Evolutionary conservation across 2,113 vertebrate genomes (phyloP).

Genomic region (Amphiprion percula): DNA sequence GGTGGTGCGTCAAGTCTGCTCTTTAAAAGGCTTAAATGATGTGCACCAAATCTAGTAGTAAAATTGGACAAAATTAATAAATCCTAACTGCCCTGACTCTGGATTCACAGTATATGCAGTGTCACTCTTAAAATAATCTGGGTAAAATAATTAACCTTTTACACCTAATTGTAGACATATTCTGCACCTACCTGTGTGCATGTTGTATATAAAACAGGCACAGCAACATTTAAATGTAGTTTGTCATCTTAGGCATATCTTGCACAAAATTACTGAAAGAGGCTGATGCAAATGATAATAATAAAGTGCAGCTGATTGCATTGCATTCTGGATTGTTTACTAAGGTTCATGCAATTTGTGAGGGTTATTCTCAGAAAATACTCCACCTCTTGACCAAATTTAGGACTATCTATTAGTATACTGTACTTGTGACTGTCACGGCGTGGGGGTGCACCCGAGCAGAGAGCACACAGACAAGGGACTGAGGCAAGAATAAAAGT

Average conservation of each 20-base stretch:
- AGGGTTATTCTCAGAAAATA: neutral
- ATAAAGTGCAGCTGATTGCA: neutral
- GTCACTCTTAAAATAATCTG: constrained; percentile 1
- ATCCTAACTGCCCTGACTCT: constrained; percentile 3
- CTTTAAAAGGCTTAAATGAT: neutral
- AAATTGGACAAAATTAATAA: constrained; percentile 7
- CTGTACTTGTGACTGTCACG: neutral
- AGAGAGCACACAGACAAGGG: too few species aligned
- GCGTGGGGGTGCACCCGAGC: too few species aligned
- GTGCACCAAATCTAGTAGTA: neutral
- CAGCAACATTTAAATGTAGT: neutral
- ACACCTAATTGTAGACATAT: neutral
- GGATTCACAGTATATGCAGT: constrained; percentile 14
- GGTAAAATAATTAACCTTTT: neutral
- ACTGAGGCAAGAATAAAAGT: too few species aligned
- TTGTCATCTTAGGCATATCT: neutral
- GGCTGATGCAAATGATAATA: neutral
- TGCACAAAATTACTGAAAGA: neutral
- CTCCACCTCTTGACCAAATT: neutral
- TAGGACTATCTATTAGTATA: neutral
- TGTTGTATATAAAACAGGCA: constrained; percentile 16
- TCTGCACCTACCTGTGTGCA: neutral
- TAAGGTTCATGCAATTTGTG: neutral
- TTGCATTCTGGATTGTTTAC: neutral
- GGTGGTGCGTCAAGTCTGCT: neutral